Conservation (phyloP, 53 echinoderm and acorn worm species). For the Glandiceps talaboti region DNA sequence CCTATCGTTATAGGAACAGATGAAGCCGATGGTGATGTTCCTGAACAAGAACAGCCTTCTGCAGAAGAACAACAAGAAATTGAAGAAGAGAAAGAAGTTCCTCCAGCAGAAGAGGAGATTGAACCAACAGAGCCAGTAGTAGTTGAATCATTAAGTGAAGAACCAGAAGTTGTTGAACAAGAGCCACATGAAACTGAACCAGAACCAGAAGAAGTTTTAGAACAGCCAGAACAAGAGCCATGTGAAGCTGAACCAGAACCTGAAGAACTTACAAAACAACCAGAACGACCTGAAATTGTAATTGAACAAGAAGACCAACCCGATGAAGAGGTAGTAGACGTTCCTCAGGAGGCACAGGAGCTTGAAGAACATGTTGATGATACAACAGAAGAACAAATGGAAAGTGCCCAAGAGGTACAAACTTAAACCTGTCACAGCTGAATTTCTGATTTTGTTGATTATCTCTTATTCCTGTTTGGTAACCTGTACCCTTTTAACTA, state of each 20-base stretch:
- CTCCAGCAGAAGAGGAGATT: background rate
- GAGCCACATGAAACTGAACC: no score
- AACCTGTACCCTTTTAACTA: background rate
- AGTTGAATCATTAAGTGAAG: no score
- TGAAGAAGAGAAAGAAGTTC: background rate
- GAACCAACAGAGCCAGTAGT: background rate
- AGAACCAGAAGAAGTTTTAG: conserved; percentile 7
- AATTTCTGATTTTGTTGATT: background rate
- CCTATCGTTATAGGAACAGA: conserved; percentile 15
- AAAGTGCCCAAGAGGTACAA: background rate
- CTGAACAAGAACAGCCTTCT: conserved; percentile 4
- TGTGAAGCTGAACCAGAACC: conserved; percentile 18
- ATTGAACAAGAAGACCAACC: background rate
- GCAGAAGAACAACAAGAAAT: background rate
- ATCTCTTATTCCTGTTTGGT: background rate
- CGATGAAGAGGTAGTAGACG: conserved; percentile 16
- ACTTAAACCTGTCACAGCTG: background rate
- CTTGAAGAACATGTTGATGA: conserved; percentile 5
- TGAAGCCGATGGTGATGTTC: conserved; percentile 1
- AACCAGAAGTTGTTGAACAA: no score
- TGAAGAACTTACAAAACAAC: conserved; percentile 24
- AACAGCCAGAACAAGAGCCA: conserved; percentile 14
- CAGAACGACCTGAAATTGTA: conserved; percentile 6
- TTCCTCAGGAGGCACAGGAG: conserved; percentile 22
- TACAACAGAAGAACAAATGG: background rate